Base-by-base conservation (phyloP, 1,140 invertebrate species). In the Lanistes nyassanus region DNA sequence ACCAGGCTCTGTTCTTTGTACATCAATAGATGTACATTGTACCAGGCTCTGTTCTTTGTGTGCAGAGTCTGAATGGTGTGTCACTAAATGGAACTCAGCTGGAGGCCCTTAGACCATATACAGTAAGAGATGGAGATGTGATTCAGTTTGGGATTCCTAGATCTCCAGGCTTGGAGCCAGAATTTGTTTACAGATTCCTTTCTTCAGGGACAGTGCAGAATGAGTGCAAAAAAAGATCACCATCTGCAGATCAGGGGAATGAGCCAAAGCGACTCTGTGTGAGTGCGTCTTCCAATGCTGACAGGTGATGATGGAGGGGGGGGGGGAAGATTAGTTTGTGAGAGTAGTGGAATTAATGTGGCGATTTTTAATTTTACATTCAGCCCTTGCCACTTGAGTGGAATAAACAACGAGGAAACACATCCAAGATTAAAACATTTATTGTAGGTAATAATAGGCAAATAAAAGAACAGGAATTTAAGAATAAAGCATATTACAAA, bases 41-140 rank as follows among this genome's bases (percentile, higher is more conserved):
- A 62, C 23, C 31, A 34, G 42, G 0, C 2, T 13, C 9, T 16
- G 7, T 36, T 31, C 7, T 19, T 23, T 39, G 39, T 6, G 82
- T 81, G 65, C 76, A 89, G 87, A 89, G 88, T 80, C 62, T 87
- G 47, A 89, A 89, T 84, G 88, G 88, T 23, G 79, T 87, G 5
- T 81, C 76, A 70, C 66, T 89, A 11, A 89, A 89, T 83, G 82
- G 77, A n/a, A 77, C 81, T 34, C 81, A 80, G 68, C 71, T 89
- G 51, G 55, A 75, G 16, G 78, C 85, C 6, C 34, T 76, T 26
- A 68, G 69, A 26, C 53, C 76, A 16, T 51, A 76, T 64, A 68
- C 64, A 13, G 76, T 89, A 13, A 39, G 80, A 36, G 83, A 88
- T 29, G 82, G 85, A 51, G 88, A 88, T 60, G 71, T 75, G 16